Conservation (phyloP, 2,888 invertebrate species). For the Hermaeophaga mercurialis region DNA sequence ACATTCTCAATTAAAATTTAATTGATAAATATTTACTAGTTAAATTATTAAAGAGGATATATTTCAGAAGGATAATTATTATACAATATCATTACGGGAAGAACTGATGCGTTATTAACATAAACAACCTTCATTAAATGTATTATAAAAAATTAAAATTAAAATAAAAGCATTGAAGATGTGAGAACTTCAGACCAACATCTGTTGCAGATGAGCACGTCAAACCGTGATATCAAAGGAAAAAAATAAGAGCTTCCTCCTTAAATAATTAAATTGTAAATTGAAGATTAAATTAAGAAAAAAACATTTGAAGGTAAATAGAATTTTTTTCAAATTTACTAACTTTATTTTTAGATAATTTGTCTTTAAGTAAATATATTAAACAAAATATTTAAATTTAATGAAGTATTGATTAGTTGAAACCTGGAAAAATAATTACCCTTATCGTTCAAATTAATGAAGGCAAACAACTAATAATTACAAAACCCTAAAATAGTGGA, state of each 20-base stretch:
- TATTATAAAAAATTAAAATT: not conserved
- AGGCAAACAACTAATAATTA: no score
- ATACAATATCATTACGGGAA: constrained; percentile 3
- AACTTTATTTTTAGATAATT: no score
- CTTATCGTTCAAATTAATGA: no score
- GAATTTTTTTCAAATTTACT: no score
- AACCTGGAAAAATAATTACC: no score
- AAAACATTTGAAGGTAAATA: not conserved
- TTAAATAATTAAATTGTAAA: constrained; percentile 5
- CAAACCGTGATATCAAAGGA: not conserved
- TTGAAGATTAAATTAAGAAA: not conserved
- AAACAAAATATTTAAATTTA: no score
- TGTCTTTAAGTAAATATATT: no score
- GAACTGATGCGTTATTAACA: not conserved
- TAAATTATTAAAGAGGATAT: no score
- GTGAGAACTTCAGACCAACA: constrained; percentile 8
- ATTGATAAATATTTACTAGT: constrained; percentile 1
- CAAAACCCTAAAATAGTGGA: no score
- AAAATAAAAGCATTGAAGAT: constrained; percentile 7
- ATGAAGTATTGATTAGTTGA: no score
- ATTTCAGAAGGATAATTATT: constrained; percentile 8
- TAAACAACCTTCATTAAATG: constrained; percentile 8
- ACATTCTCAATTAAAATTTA: not conserved
- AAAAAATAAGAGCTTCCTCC: constrained; percentile 10
- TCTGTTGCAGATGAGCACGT: constrained; percentile 4